These are phyloP conservation scores for Lasioglossum calceatum DNA, from an alignment of 2,888 invertebrate species.

Conservation along the genomic window DNA sequence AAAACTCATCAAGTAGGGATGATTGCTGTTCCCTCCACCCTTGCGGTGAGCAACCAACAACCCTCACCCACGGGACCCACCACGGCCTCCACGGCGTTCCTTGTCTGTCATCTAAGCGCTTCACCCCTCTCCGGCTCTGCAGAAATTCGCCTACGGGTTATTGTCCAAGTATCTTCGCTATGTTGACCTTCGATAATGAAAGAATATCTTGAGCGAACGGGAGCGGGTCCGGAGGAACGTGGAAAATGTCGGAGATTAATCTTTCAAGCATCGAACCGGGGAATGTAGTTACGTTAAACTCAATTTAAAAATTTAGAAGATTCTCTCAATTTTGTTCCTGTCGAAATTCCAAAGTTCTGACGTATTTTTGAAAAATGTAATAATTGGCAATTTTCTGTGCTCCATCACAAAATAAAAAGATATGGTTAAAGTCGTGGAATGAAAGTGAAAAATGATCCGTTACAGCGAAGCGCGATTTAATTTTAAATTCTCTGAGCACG, in stretches of 20 bases:
- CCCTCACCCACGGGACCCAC: conserved; percentile 69
- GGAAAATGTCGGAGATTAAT: conserved; percentile 25
- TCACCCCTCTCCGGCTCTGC: conserved; percentile 30
- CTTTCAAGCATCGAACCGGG: neutral
- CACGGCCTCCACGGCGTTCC: conserved; percentile 50
- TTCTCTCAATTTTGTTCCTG: too few species aligned
- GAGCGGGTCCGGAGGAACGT: conserved; percentile 25
- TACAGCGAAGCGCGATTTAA: too few species aligned
- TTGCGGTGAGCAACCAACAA: conserved; percentile 54
- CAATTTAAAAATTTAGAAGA: neutral
- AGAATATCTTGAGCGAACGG: conserved; percentile 53
- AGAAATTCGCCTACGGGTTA: conserved; percentile 72
- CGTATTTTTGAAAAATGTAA: too few species aligned
- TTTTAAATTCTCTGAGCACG: too few species aligned
- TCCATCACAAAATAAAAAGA: neutral
- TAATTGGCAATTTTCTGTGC: too few species aligned
- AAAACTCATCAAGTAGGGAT: conserved; percentile 80
- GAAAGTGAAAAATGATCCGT: too few species aligned
- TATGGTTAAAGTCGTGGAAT: too few species aligned
- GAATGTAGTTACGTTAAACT: neutral
- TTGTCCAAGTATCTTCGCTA: conserved; percentile 67
- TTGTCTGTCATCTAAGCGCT: conserved; percentile 65
- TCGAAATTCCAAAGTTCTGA: too few species aligned
- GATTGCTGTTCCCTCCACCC: conserved; percentile 74
- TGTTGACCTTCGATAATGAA: conserved; percentile 69